Percentiles rank a stretch among this genome's conserved stretches.
Conservation (phyloP, 2,797 vertebrate genomes). For the Platalea minor region DNA sequence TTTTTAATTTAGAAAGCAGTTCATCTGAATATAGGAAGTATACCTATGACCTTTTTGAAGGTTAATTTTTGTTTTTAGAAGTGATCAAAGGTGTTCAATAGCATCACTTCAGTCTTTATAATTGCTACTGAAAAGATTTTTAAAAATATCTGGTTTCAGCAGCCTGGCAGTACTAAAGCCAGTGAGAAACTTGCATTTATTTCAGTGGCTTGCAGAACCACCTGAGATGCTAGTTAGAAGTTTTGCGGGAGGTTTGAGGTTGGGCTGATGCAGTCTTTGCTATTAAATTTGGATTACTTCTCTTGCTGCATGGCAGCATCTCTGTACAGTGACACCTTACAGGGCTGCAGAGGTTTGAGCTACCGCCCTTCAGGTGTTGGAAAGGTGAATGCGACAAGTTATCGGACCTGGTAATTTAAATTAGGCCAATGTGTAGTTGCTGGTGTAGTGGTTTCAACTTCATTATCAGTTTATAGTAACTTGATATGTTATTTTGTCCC, state of each 20-base stretch:
- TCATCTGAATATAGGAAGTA: not conserved
- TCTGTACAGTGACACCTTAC: not conserved
- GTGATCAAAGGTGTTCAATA: not conserved
- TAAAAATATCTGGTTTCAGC: not conserved
- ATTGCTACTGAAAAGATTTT: not conserved
- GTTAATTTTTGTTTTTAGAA: not conserved
- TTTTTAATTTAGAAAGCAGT: not conserved
- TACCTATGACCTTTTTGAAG: not conserved
- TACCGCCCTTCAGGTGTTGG: not conserved
- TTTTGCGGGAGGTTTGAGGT: not conserved
- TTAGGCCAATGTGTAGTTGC: not conserved
- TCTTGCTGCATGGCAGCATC: not conserved
- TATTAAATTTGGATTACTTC: not conserved
- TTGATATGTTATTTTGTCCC: not conserved
- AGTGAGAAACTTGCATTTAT: not conserved
- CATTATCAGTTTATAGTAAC: not conserved
- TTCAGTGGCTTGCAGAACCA: not conserved
- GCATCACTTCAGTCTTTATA: not conserved
- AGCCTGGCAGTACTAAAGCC: not conserved
- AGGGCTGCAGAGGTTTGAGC: not conserved
- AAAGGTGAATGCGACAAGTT: not conserved
- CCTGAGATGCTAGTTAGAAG: not conserved
- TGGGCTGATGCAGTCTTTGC: not conserved
- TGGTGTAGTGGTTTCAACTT: not conserved
- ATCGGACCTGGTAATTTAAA: not conserved